Percentiles rank a stretch among this genome's conserved stretches.
Evolutionary conservation across 1,140 invertebrate genomes (phyloP).

Genomic region (Apis dorsata): DNA sequence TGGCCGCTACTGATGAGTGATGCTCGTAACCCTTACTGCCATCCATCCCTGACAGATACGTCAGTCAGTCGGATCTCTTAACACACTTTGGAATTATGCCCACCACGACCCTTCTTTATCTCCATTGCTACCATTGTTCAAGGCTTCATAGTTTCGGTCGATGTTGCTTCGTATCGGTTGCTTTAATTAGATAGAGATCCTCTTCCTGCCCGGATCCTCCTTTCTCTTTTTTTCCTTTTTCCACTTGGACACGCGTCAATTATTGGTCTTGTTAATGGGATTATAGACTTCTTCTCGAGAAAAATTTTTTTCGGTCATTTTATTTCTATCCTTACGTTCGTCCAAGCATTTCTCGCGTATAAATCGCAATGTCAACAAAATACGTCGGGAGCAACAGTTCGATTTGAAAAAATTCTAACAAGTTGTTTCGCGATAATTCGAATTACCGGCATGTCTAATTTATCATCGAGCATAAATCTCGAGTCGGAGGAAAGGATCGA

Average conservation of each 20-base stretch:
- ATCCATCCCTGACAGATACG: conserved; percentile 68
- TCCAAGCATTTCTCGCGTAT: too few relatives aligned
- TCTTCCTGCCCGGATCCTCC: neutral
- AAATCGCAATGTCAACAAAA: neutral
- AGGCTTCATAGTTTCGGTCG: conserved; percentile 36
- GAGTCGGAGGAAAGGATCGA: neutral
- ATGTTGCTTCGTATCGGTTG: conserved; percentile 33
- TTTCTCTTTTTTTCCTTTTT: neutral
- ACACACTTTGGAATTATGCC: conserved; percentile 67
- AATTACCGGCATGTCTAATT: neutral
- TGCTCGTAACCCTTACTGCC: conserved; percentile 78
- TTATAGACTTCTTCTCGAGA: too few relatives aligned
- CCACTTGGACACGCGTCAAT: neutral
- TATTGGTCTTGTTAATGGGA: neutral
- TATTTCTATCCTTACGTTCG: too few relatives aligned
- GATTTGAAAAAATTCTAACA: too few relatives aligned
- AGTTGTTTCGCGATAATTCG: neutral
- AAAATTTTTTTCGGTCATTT: too few relatives aligned
- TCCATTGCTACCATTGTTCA: conserved; percentile 58
- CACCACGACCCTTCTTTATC: conserved; percentile 66
- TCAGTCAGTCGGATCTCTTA: conserved; percentile 67
- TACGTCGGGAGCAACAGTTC: neutral
- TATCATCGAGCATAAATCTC: conserved; percentile 1
- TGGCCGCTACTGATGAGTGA: conserved; percentile 79
- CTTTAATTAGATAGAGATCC: conserved; percentile 47